Percentiles rank a stretch among this genome's conserved stretches.
These are phyloP conservation scores for Cacatua alba DNA, from an alignment of 2,113 vertebrate genomes.

Conservation along the genomic window DNA sequence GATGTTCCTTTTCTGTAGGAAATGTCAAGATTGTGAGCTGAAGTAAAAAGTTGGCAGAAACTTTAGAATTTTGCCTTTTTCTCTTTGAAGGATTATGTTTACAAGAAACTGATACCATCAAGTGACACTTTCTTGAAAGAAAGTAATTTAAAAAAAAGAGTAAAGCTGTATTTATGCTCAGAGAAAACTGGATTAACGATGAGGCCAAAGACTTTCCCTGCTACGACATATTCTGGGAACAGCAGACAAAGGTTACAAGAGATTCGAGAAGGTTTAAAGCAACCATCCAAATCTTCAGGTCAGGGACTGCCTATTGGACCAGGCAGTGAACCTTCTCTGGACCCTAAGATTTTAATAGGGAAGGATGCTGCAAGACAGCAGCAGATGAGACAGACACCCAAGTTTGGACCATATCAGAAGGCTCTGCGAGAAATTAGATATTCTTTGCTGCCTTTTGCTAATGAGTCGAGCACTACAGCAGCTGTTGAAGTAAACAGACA, in stretches of 20 bases:
- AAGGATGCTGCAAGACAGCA: slow-evolving; percentile 90
- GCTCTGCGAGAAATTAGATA: slow-evolving; percentile 94
- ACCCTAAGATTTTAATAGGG: slow-evolving; percentile 81
- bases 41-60: slow-evolving; percentile 58
- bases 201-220: slow-evolving; percentile 99
- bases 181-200: slow-evolving; percentile 83
- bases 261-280: slow-evolving; percentile 96
- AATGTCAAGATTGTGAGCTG: slow-evolving; percentile 61
- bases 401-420: slow-evolving; percentile 97
- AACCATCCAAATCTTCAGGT: slow-evolving; percentile 89
- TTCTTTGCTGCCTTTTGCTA: slow-evolving; percentile 96
- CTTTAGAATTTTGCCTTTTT: slow-evolving; percentile 28
- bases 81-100: slow-evolving; percentile 71
- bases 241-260: slow-evolving; percentile 95
- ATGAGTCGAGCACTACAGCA: slow-evolving; percentile 83
- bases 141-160: neutral
- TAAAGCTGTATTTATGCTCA: slow-evolving; percentile 79
- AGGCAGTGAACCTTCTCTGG: slow-evolving; percentile 77
- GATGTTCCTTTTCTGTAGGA: slow-evolving; percentile 58
- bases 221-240: slow-evolving; percentile 95
- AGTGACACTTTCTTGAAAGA: neutral
- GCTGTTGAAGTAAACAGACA: slow-evolving; percentile 91
- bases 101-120: slow-evolving; percentile 66
- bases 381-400: slow-evolving; percentile 88
- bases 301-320: slow-evolving; percentile 83